phyloP scores from a whole-genome alignment of 1,140 invertebrate genomes.

The Drosophila azteca region DNA sequence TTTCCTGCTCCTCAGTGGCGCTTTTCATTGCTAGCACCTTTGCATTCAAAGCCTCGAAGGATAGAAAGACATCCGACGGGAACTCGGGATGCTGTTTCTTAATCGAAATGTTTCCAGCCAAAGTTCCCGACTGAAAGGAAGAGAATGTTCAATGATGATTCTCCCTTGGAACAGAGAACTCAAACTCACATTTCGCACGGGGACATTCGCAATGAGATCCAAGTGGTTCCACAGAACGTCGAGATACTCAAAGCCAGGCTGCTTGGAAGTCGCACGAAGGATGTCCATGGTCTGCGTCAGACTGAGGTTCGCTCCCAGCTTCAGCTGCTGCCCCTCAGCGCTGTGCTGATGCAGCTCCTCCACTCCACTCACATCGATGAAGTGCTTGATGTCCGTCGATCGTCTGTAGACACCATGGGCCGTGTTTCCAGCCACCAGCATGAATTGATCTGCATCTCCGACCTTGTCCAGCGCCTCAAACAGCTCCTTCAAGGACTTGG shows the following conservation, averaged over 20 bases:
- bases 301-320: constrained; percentile 87
- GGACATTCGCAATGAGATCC: constrained; percentile 89
- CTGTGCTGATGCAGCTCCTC: constrained; percentile 85
- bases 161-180: neutral
- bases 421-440: constrained; percentile 86
- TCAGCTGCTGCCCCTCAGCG: constrained; percentile 74
- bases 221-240: constrained; percentile 85
- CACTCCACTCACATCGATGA: constrained; percentile 90
- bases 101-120: constrained; percentile 92
- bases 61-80: constrained; percentile 90
- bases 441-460: constrained; percentile 82
- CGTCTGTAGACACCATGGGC: constrained; percentile 87
- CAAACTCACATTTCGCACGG: constrained; percentile 87
- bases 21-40: constrained; percentile 57
- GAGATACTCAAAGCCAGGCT: constrained; percentile 85
- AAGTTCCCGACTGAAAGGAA: constrained; percentile 85
- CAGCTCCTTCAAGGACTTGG: constrained; percentile 84
- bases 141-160: neutral
- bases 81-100: constrained; percentile 89
- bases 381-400: constrained; percentile 84
- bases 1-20: constrained; percentile 44
- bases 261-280: constrained; percentile 85
- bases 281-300: constrained; percentile 87
- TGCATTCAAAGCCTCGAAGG: constrained; percentile 88
- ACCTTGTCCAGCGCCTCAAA: constrained; percentile 86